Evolutionary conservation across 2,888 invertebrate genomes (phyloP).

Genomic region (Salticus scenicus): DNA sequence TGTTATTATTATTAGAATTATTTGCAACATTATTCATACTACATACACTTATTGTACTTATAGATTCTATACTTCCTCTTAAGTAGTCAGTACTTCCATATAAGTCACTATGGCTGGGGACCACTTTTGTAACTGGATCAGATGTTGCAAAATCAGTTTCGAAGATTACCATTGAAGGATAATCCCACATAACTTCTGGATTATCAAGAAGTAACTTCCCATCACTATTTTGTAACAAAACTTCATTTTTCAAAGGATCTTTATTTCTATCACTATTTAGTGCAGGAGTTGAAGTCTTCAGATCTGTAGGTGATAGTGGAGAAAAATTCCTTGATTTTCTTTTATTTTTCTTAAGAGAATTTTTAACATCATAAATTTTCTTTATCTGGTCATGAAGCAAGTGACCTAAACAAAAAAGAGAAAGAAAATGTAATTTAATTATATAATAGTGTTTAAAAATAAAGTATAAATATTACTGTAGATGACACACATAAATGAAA

Average conservation of each 20-base stretch:
- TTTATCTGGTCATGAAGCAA: conserved; percentile 16
- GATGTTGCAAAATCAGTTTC: conserved; percentile 76
- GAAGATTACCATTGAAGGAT: conserved; percentile 73
- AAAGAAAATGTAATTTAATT: too few relatives aligned
- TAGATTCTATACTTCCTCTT: conserved; percentile 37
- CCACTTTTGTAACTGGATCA: conserved; percentile 74
- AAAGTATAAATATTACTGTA: too few relatives aligned
- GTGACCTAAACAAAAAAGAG: conserved; percentile 20
- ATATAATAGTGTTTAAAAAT: too few relatives aligned
- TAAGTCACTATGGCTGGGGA: conserved; percentile 57
- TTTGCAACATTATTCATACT: conserved; percentile 29
- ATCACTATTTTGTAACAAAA: conserved; percentile 19
- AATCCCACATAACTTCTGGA: conserved; percentile 63
- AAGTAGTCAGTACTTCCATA: not conserved
- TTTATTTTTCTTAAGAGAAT: not conserved
- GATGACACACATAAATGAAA: too few relatives aligned
- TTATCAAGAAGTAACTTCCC: conserved; percentile 52
- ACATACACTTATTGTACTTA: conserved; percentile 63
- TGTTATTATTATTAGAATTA: not conserved
- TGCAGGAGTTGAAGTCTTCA: conserved; percentile 55
- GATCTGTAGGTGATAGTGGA: not conserved
- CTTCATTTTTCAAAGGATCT: not conserved
- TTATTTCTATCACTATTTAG: not conserved
- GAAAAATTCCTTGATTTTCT: not conserved
- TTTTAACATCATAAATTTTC: not conserved